Percentiles rank a stretch among this genome's conserved stretches.
phyloP scores from a whole-genome alignment of 2,888 invertebrate genomes.

The Sinelater perroti region DNA sequence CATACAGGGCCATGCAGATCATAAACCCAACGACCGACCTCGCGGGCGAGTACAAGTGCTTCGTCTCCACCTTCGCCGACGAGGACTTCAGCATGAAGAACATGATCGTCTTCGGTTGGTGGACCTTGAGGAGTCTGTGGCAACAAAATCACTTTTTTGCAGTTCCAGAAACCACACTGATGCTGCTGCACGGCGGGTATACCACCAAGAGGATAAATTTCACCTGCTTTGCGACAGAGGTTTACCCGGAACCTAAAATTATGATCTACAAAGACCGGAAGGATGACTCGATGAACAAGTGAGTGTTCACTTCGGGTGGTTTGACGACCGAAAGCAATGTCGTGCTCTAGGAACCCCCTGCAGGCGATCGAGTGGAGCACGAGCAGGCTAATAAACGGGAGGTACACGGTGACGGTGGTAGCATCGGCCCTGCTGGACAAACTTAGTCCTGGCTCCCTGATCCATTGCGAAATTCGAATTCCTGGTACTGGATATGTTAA shows the following conservation, averaged over 20 bases:
- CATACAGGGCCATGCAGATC: conserved; percentile 76
- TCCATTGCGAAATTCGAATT: conserved; percentile 58
- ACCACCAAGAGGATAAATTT: conserved; percentile 58
- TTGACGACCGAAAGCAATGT: conserved; percentile 2
- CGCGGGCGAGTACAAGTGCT: conserved; percentile 78
- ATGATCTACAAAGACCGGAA: conserved; percentile 54
- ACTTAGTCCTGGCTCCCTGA: conserved; percentile 54
- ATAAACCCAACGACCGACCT: conserved; percentile 73
- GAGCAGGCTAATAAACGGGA: conserved; percentile 50
- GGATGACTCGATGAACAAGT: conserved; percentile 50
- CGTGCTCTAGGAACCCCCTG: conserved; percentile 41
- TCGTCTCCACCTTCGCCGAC: conserved; percentile 73
- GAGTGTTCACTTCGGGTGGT: too few species aligned
- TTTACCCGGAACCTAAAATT: conserved; percentile 59
- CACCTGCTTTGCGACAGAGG: conserved; percentile 59
- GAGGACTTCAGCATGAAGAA: conserved; percentile 71
- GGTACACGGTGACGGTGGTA: conserved; percentile 52
- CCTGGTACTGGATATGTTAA: conserved; percentile 59
- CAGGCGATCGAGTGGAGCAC: conserved; percentile 57
- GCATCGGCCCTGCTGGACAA: conserved; percentile 49
- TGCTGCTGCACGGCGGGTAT: conserved; percentile 47
- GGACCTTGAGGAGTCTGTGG: background rate
- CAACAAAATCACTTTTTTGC: conserved; percentile 32
- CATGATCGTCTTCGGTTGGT: conserved; percentile 74
- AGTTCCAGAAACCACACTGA: conserved; percentile 57